Evolutionary conservation across 2,113 vertebrate genomes (phyloP).

Genomic region (Ondatra zibethicus): DNA sequence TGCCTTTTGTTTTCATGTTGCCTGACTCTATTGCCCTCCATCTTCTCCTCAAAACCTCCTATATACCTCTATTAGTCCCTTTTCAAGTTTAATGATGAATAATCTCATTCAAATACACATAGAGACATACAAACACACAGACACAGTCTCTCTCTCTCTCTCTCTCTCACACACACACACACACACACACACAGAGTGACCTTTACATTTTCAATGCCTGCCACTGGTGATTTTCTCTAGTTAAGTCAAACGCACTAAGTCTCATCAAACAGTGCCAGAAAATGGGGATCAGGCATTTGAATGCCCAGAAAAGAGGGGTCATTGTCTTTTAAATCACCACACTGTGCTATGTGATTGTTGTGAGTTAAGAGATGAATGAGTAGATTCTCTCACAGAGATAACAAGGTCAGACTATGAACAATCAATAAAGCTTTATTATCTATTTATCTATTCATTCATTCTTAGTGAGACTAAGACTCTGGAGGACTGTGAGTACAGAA

Average conservation of each 20-base stretch:
- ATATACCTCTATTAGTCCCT: not conserved
- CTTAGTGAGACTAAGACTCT: not conserved
- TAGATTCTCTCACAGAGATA: not conserved
- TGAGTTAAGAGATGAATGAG: not conserved
- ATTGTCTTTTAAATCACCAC: not conserved
- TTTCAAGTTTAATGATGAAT: not conserved
- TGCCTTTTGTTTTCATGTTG: not conserved
- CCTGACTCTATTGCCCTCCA: not conserved
- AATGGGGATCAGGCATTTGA: not conserved
- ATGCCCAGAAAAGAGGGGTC: not conserved
- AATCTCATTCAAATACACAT: not conserved
- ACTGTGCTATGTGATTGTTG: not conserved
- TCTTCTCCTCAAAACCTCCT: not conserved
- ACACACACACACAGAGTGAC: not conserved
- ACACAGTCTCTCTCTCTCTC: too few species aligned
- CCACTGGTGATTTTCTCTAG: not conserved
- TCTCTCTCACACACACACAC: not conserved
- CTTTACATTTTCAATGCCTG: not conserved
- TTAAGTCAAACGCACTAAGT: not conserved
- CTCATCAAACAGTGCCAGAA: not conserved
- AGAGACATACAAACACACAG: not conserved
- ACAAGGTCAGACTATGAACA: not conserved
- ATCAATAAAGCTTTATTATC: not conserved
- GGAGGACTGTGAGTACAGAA: not conserved
- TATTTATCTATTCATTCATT: too few species aligned